These are phyloP conservation scores for Sapajus apella DNA, from an alignment of 2,113 vertebrate species.

Conservation along the genomic window DNA sequence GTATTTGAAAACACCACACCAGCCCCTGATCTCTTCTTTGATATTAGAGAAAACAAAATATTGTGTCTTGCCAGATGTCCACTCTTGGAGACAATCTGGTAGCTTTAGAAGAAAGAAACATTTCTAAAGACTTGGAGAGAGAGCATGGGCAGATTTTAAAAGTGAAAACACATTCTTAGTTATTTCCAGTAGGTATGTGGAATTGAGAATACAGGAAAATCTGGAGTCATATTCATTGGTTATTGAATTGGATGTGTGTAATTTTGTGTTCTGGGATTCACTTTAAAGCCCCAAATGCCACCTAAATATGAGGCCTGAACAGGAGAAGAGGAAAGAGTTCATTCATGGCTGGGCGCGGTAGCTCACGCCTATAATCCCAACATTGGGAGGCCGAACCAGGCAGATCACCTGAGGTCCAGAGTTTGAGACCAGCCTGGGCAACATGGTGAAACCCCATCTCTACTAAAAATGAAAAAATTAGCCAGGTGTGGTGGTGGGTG, in stretches of 20 bases:
- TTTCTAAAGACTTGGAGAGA: not conserved
- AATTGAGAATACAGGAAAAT: not conserved
- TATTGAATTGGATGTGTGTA: not conserved
- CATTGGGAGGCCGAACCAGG: no score
- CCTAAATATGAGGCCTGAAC: not conserved
- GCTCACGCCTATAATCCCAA: no score
- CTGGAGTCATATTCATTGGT: not conserved
- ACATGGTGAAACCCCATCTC: no score
- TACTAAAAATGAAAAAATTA: no score
- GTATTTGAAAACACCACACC: not conserved
- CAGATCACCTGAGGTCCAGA: no score
- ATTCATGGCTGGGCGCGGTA: not conserved
- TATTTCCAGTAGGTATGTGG: not conserved
- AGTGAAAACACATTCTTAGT: not conserved
- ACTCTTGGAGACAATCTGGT: not conserved
- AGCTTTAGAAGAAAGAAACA: not conserved
- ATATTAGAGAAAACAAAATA: not conserved
- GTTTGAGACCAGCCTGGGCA: no score
- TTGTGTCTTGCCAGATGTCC: not conserved
- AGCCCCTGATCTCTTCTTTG: not conserved
- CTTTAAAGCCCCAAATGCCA: not conserved
- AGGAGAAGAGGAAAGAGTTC: not conserved
- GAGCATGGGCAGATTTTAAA: not conserved
- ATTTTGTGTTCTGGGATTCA: not conserved
- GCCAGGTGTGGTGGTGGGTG: no score